Evolutionary conservation across 2,888 invertebrate genomes (phyloP).

Genomic region (Eurytoma californica): DNA sequence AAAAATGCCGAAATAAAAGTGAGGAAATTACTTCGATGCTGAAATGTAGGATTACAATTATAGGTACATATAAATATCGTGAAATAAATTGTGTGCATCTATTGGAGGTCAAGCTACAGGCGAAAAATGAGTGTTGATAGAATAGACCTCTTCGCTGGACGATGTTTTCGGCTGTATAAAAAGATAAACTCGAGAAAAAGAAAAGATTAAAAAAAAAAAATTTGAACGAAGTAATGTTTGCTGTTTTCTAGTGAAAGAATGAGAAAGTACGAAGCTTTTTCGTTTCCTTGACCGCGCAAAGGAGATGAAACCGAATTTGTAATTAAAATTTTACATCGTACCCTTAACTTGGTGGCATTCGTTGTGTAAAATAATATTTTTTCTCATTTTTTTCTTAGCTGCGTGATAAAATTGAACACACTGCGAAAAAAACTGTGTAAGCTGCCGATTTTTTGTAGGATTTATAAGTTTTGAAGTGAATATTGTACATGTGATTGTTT

Average conservation of each 20-base stretch:
- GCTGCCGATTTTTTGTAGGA: constrained; percentile 31
- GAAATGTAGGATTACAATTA: constrained; percentile 46
- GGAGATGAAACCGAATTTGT: constrained; percentile 13
- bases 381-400: constrained; percentile 2
- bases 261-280: constrained; percentile 28
- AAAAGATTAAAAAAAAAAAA: constrained; percentile 35
- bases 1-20: constrained; percentile 40
- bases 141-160: constrained; percentile 35
- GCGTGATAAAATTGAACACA: constrained; percentile 5
- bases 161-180: constrained; percentile 48
- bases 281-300: constrained; percentile 6
- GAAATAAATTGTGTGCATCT: constrained; percentile 28
- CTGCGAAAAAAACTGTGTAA: constrained; percentile 23
- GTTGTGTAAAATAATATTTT: not conserved
- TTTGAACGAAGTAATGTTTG: constrained; percentile 45
- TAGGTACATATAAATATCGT: constrained; percentile 41
- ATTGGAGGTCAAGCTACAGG: constrained; percentile 1
- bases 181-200: constrained; percentile 41
- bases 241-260: constrained; percentile 38
- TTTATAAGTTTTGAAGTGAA: constrained; percentile 55
- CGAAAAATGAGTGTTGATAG: not conserved
- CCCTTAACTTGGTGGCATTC: constrained; percentile 39
- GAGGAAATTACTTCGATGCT: constrained; percentile 34
- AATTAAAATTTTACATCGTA: not conserved
- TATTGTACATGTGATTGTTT: constrained; percentile 59